Evolutionary conservation across 2,888 invertebrate species (phyloP), one percentile per base, ranked within the genome.

Genomic region (Napeogenes sylphis): DNA sequence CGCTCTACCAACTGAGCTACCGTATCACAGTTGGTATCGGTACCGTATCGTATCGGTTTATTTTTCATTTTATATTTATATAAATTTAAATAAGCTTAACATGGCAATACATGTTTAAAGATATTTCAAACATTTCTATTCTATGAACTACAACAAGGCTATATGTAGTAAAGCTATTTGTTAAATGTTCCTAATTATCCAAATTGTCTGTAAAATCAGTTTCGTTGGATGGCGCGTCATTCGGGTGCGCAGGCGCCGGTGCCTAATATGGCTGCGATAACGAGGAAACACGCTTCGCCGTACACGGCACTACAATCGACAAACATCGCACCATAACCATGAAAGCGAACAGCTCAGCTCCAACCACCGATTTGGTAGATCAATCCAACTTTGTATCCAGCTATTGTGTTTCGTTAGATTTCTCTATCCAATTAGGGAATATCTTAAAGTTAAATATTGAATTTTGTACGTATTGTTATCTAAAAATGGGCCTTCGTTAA

Each of bases 181-280:
- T 59, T 59, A 58, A 55, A 45, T 38, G 55, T 58, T 64, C 60
- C 64, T 64, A 64, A 64, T 64, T 64, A 64, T 60, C 64, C 51
- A 60, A 61, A 54, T 62, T 61, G 56, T 51, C 53, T 32, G 45
- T 53, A 55, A 38, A 45, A 6, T 42, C 42, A 42, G 42, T 10
- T 10, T 10, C 42, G 42, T 42, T 42, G 5, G 42, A 42, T 12
- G 42, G 42, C 42, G 42, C 42, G 51, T 13, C 6, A 14, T 14
- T 51, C 51, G 51, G 21, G 30, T 30, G 51, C 51, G 56, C 59
- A 60, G 58, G 71, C 72, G 71, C 67, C 76, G 75, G 74, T 61
- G 58, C 76, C 76, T 60, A 73, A 75, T 76, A 77, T 68, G 75
- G 76, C 65, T 59, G 61, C 61, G 58, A 67, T 77, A 77, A 75